A percentile compares a stretch with the other conserved stretches of the same genome.
These are phyloP conservation scores for Onthophagus sagittarius DNA, from an alignment of 2,888 invertebrate genomes.

Conservation along the genomic window DNA sequence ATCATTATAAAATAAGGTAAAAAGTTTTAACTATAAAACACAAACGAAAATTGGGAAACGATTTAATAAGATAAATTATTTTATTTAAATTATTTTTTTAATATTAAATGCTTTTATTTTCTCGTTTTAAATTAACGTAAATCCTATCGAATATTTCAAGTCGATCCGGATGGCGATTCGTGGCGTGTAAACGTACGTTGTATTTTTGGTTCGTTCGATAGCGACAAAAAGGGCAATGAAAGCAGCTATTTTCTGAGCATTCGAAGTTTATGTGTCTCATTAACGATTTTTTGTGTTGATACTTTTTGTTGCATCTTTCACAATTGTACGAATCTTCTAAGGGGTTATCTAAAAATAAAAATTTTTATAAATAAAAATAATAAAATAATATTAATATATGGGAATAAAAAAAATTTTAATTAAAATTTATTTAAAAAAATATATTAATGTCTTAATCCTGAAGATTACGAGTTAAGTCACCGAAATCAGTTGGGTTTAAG, in stretches of 20 bases:
- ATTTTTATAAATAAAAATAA: background rate
- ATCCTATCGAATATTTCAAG: conserved; percentile 13
- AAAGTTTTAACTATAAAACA: too few species aligned
- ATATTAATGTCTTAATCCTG: too few species aligned
- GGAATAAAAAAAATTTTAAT: too few species aligned
- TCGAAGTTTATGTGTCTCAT: conserved; percentile 16
- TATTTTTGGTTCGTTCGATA: conserved; percentile 74
- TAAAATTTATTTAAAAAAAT: too few species aligned
- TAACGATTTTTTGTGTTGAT: conserved; percentile 22
- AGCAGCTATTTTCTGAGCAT: conserved; percentile 25
- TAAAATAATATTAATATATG: too few species aligned
- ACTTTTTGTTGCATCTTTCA: conserved; percentile 20
- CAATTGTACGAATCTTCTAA: background rate
- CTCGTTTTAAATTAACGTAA: background rate
- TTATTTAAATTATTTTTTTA: background rate
- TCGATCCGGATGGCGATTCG: conserved; percentile 15
- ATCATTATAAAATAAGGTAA: background rate
- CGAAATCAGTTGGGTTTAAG: too few species aligned
- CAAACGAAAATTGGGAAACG: too few species aligned
- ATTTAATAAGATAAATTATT: background rate
- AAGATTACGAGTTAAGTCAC: too few species aligned
- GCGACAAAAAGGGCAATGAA: conserved; percentile 70
- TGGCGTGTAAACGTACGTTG: conserved; percentile 65
- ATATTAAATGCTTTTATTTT: background rate
- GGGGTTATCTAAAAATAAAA: background rate